phyloP scores from a whole-genome alignment of 2,797 vertebrate species.

The Enteromius paludinosus region DNA sequence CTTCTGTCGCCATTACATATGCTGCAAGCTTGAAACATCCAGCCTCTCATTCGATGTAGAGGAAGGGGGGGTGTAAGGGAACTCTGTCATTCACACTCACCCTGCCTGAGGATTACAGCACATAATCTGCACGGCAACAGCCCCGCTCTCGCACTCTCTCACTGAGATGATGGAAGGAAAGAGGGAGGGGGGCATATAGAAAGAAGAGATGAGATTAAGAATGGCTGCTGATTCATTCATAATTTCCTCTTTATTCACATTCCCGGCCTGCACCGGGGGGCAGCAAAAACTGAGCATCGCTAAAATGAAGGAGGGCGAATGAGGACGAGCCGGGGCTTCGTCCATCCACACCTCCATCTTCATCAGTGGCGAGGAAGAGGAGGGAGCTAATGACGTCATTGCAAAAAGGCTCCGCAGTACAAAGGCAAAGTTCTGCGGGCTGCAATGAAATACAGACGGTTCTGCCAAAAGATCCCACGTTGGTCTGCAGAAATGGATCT shows the following conservation, averaged over 20 bases:
- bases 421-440: conserved; percentile 40
- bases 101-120: conserved; percentile 76
- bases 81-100: conserved; percentile 70
- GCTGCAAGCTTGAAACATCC: conserved; percentile 71
- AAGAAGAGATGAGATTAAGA: conserved; percentile 65
- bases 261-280: conserved; percentile 22
- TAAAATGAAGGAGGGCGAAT: neutral
- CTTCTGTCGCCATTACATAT: conserved; percentile 65
- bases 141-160: conserved; percentile 28
- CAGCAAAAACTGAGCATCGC: conserved; percentile 16
- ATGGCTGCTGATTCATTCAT: conserved; percentile 77
- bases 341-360: conserved; percentile 32
- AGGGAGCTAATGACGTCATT: conserved; percentile 55
- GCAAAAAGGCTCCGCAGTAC: conserved; percentile 49
- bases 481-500: neutral
- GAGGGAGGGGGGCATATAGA: conserved; percentile 26
- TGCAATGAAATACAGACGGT: conserved; percentile 18
- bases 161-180: conserved; percentile 19
- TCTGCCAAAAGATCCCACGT: neutral
- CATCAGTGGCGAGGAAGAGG: conserved; percentile 49
- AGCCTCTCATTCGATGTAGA: conserved; percentile 60
- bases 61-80: conserved; percentile 20
- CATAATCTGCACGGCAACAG: conserved; percentile 85
- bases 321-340: conserved; percentile 4
- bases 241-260: conserved; percentile 67